Percentiles rank a stretch among this genome's conserved stretches.
Conservation (phyloP, 2,888 invertebrate species). For the Sinodicranocentrus sp. region DNA sequence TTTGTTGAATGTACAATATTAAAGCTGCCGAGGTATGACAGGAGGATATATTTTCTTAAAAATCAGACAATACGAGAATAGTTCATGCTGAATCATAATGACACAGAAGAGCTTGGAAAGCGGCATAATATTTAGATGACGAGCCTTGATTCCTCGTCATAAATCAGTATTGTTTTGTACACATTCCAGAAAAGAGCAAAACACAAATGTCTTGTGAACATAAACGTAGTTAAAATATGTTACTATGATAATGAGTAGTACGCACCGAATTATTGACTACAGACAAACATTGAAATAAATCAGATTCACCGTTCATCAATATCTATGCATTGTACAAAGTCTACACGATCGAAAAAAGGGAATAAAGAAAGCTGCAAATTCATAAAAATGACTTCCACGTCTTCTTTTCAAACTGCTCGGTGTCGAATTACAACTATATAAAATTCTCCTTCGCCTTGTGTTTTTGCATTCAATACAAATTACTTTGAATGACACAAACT, state of each 20-base stretch:
- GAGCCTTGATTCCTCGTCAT: too few species aligned
- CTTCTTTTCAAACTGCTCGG: background rate
- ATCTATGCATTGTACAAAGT: conserved; percentile 2
- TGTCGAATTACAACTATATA: background rate
- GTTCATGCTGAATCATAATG: background rate
- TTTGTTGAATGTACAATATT: background rate
- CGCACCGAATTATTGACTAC: background rate
- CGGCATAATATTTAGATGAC: background rate
- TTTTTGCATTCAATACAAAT: background rate
- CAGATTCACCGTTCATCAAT: background rate
- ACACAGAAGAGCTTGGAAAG: too few species aligned
- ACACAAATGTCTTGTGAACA: too few species aligned
- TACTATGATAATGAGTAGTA: background rate
- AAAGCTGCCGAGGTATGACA: conserved; percentile 2
- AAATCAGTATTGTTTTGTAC: too few species aligned
- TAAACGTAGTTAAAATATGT: too few species aligned
- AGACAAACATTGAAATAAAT: background rate
- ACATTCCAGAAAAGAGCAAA: too few species aligned
- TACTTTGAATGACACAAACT: too few species aligned
- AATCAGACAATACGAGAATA: conserved; percentile 17
- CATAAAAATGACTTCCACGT: background rate
- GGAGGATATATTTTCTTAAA: background rate
- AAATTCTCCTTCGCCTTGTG: background rate
- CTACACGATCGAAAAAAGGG: background rate
- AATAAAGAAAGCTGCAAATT: background rate